Evolutionary conservation across 1,140 invertebrate species (phyloP).

Genomic region (Araneus ventricosus): DNA sequence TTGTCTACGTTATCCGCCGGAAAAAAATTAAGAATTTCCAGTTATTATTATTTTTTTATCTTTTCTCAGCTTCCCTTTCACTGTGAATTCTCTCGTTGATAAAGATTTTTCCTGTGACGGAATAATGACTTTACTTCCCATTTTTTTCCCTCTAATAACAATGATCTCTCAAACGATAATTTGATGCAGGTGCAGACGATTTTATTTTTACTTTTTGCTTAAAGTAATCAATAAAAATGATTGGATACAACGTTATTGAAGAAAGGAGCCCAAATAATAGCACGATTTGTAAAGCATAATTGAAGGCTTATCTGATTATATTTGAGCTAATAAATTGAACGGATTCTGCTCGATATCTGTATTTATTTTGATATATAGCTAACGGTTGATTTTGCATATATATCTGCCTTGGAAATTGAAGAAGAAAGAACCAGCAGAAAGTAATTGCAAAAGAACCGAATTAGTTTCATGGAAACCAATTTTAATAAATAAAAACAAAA

Average conservation of each 20-base stretch:
- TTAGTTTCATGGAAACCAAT: neutral
- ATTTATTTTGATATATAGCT: too few relatives aligned
- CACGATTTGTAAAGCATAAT: neutral
- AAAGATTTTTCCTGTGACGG: conserved; percentile 16
- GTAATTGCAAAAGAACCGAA: neutral
- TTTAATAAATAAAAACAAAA: too few relatives aligned
- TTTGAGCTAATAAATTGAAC: conserved; percentile 4
- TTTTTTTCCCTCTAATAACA: conserved; percentile 24
- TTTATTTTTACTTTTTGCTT: neutral
- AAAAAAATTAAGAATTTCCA: neutral
- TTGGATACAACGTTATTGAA: conserved; percentile 1
- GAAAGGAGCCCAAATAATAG: neutral
- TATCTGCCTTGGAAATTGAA: neutral
- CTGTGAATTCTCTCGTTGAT: neutral
- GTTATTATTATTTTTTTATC: neutral
- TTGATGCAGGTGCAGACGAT: conserved; percentile 6
- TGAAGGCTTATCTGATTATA: conserved; percentile 47
- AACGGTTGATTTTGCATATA: neutral
- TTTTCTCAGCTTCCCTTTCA: neutral
- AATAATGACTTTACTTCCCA: conserved; percentile 30
- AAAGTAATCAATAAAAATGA: conserved; percentile 38
- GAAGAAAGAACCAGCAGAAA: neutral
- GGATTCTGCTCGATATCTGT: too few relatives aligned
- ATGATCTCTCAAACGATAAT: conserved; percentile 15
- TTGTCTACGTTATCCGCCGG: neutral